These are phyloP conservation scores for Tetranychus truncatus DNA, from an alignment of 2,888 invertebrate genomes.

Conservation along the genomic window DNA sequence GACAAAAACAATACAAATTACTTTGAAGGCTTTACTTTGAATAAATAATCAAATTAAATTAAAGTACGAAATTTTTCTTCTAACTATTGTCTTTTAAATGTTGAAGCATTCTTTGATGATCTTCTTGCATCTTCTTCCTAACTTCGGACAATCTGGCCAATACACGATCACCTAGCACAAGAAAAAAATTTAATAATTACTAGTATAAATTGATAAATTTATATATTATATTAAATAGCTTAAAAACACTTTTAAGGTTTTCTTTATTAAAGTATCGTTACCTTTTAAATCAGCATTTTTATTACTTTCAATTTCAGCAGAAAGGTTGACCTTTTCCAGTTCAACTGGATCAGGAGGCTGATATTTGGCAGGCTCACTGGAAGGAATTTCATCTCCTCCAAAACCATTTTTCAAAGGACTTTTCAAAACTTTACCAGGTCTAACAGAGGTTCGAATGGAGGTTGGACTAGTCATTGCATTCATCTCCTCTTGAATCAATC, in stretches of 20 bases:
- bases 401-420: not conserved
- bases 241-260: no score
- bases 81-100: not conserved
- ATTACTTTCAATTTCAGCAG: not conserved
- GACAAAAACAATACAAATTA: no score
- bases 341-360: not conserved
- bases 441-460: not conserved
- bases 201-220: no score
- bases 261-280: no score
- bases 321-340: not conserved
- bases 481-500: not conserved
- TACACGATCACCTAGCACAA: not conserved
- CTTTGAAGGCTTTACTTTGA: no score
- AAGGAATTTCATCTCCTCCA: not conserved
- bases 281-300: not conserved
- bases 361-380: not conserved
- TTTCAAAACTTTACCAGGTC: not conserved
- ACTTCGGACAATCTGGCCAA: constrained; percentile 18
- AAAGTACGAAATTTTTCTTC: no score
- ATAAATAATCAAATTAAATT: no score
- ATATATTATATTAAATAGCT: no score
- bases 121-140: constrained; percentile 20
- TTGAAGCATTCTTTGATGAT: constrained; percentile 18
- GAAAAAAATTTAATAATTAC: no score
- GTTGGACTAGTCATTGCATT: not conserved